phyloP scores from a whole-genome alignment of 2,113 vertebrate species.

The Lepisosteus osseus region DNA sequence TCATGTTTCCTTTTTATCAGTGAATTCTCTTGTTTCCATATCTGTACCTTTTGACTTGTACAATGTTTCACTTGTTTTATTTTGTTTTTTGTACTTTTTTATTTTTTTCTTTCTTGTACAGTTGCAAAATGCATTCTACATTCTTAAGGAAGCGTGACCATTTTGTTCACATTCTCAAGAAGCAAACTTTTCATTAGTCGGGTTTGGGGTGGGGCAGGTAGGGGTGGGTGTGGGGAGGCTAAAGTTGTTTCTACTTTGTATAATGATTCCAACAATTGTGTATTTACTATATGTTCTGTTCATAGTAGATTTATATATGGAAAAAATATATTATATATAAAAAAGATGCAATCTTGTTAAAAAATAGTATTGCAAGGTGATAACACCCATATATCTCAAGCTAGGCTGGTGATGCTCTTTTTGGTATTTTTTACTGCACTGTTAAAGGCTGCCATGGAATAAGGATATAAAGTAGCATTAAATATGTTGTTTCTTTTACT shows the following conservation, averaged over 20 bases:
- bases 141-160: slow-evolving; percentile 40
- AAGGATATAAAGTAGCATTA: slow-evolving; percentile 44
- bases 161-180: slow-evolving; percentile 34
- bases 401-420: slow-evolving; percentile 35
- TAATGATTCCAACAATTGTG: slow-evolving; percentile 64
- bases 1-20: slow-evolving; percentile 35
- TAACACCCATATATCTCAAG: slow-evolving; percentile 42
- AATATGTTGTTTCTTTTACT: slow-evolving; percentile 31
- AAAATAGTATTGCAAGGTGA: slow-evolving; percentile 53
- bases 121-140: slow-evolving; percentile 43
- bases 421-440: slow-evolving; percentile 49
- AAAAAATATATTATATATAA: slow-evolving; percentile 63
- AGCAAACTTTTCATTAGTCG: slow-evolving; percentile 35
- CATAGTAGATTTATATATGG: slow-evolving; percentile 78
- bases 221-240: slow-evolving; percentile 16
- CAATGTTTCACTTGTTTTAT: slow-evolving; percentile 20
- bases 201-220: slow-evolving; percentile 35
- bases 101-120: slow-evolving; percentile 41
- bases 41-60: slow-evolving; percentile 14
- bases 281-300: slow-evolving; percentile 76
- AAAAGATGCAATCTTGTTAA: slow-evolving; percentile 60
- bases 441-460: slow-evolving; percentile 37
- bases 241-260: slow-evolving; percentile 72
- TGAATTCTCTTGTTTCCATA: slow-evolving; percentile 48
- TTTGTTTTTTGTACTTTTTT: slow-evolving; percentile 23